Base-by-base conservation (phyloP, 2,888 invertebrate species). In the Linhomoeus sp. region DNA sequence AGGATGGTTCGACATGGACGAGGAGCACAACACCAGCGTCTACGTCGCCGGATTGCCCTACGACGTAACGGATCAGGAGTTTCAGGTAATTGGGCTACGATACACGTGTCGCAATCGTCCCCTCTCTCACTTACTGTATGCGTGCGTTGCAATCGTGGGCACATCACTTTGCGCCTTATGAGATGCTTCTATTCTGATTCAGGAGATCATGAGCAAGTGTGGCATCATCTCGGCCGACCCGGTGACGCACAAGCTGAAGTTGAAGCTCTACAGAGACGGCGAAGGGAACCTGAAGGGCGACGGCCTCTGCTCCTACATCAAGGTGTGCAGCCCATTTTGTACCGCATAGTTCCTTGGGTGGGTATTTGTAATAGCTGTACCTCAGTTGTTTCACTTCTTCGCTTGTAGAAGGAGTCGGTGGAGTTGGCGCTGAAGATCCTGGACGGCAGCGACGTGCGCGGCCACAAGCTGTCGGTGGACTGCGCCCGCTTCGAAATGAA, bases 301-400 rank as follows among this genome's bases (percentile, higher is more conserved):
- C 72, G 97, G 83, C 15, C 71, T 86, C 41, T 94, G 94, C 67
- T 85, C 87, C 53, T 94, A 88, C 63, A 85, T 94, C 45, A 87
- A 83, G 75, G 81, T 84, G 64, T 67, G 69, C 25, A 2, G 23
- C n/a, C n/a, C n/a, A n/a, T n/a, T n/a, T n/a, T n/a, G 9, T 33
- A 33, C 12, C 15, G 33, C 9, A 12, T 33, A 33, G 9, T 9
- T 12, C 33, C 9, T 12, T 15, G 33, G 15, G 9, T 33, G 33
- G 15, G 15, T 33, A 15, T 12, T 12, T 15, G 33, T 33, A 12
- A 15, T 15, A 9, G 15, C 9, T 35, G n/a, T n/a, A 43, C 65
- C 69, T 37, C 63, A 79, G 78, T 71, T 33, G 15, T 33, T 9
- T 33, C 33, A 15, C 15, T 33, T 33, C 15, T 33, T 33, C 33